phyloP scores from a whole-genome alignment of 2,888 invertebrate genomes.

The Drosophila greeni region DNA sequence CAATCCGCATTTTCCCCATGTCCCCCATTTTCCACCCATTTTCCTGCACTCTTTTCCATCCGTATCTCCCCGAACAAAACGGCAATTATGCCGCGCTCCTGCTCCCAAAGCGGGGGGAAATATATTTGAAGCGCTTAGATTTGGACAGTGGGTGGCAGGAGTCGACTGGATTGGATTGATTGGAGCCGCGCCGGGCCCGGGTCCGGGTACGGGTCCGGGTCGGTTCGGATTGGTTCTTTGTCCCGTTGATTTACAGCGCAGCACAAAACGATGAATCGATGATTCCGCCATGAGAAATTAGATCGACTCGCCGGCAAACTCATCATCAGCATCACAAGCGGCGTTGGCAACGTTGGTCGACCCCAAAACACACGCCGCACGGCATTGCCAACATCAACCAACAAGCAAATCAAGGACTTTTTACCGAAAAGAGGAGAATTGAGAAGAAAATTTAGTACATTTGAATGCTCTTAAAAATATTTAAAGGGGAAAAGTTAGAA shows the following conservation, averaged over 20 bases:
- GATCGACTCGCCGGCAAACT: constrained; percentile 64
- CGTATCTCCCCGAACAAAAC: constrained; percentile 58
- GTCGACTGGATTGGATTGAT: constrained; percentile 55
- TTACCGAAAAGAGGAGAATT: constrained; percentile 11
- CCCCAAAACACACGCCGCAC: constrained; percentile 37
- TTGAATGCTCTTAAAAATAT: not conserved
- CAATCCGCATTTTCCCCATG: constrained; percentile 4
- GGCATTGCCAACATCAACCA: constrained; percentile 50
- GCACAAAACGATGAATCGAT: constrained; percentile 73
- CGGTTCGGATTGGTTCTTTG: constrained; percentile 39
- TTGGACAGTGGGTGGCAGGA: constrained; percentile 49
- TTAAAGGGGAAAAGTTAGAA: rapidly evolving
- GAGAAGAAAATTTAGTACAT: no score
- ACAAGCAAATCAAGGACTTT: constrained; percentile 65
- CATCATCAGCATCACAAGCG: constrained; percentile 69
- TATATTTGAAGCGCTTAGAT: constrained; percentile 74
- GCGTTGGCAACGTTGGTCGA: constrained; percentile 29
- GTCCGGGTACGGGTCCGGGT: constrained; percentile 32
- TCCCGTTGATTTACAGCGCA: constrained; percentile 65
- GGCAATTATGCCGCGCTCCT: constrained; percentile 73
- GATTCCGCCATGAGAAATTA: constrained; percentile 75
- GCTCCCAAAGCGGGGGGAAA: constrained; percentile 66
- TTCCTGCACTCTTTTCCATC: constrained; percentile 20
- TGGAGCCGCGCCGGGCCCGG: constrained; percentile 40
- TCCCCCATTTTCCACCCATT: constrained; percentile 14